Evolutionary conservation across 1,140 invertebrate genomes (phyloP), one percentile per base, ranked within the genome.

Genomic region (Samia ricini): DNA sequence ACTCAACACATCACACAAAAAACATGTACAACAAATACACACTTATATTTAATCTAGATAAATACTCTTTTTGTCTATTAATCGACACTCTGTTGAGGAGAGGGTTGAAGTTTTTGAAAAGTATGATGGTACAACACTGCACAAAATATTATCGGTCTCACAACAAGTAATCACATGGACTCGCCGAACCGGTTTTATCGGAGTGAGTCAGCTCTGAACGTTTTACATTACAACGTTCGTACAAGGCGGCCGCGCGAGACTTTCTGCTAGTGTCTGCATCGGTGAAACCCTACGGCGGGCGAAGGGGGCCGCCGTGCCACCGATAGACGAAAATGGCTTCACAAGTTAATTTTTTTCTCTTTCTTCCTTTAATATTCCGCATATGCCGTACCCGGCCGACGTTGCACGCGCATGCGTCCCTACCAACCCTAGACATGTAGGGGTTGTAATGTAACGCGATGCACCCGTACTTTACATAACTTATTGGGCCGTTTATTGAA

Each of bases 321-420:
- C 75, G 78, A 85, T 81, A 86, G 83, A 88, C 87, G 85, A 88
- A 89, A 89, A 89, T 89, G 87, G 87, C 85, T 89, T 89, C 85
- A 89, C 87, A 87, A 89, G 85, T 89, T 85, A 89, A 87, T 88
- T 89, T 89, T 88, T 89, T 89, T 88, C 85, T 88, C 85, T 89
- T 89, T 89, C 87, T 82, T 89, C 84, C 87, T 88, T 89, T 88
- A 89, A 89, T 89, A 89, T 87, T 87, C 82, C 85, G 87, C 87
- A 89, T 89, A 89, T 89, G 87, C 83, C 82, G 85, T 81, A 79
- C 82, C 78, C 79, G 79, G 75, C 79, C 61, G 75, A 77, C 75
- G 74, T 69, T 87, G 82, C 83, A 86, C 76, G 82, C 86, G 87
- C 87, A 88, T 88, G 87, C 87, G 87, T 82, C 70, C 76, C 71